These are phyloP conservation scores for Morelia viridis DNA, from an alignment of 2,797 vertebrate genomes.

Conservation along the genomic window DNA sequence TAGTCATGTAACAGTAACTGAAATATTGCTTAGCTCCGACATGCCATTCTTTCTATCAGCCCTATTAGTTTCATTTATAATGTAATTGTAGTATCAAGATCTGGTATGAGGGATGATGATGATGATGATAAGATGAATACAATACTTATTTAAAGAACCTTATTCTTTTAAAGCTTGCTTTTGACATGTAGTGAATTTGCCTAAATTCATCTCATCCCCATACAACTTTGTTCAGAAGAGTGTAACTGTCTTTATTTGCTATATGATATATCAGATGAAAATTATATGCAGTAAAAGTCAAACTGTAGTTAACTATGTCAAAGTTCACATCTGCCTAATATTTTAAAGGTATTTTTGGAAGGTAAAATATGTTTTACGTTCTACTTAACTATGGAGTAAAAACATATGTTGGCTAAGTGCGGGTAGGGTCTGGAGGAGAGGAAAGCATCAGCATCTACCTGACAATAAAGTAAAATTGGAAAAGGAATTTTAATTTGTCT, in stretches of 20 bases:
- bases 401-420: conserved; percentile 49
- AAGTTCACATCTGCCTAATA: conserved; percentile 53
- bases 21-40: neutral
- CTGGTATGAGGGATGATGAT: neutral
- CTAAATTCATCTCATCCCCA: conserved; percentile 17
- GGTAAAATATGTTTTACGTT: conserved; percentile 56
- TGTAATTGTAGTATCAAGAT: neutral
- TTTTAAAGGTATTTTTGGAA: conserved; percentile 52
- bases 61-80: neutral
- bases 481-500: conserved; percentile 11
- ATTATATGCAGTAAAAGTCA: conserved; percentile 53
- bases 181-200: neutral
- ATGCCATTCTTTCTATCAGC: neutral
- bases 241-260: conserved; percentile 14
- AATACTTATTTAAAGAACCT: neutral
- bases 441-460: conserved; percentile 28
- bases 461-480: conserved; percentile 20
- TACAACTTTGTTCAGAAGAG: conserved; percentile 34
- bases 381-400: conserved; percentile 62
- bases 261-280: conserved; percentile 43
- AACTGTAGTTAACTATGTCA: conserved; percentile 59
- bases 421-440: conserved; percentile 44
- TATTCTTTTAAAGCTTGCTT: neutral
- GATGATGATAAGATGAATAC: neutral
- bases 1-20: neutral